Base-by-base conservation (phyloP, 2,888 invertebrate genomes). In the Synanthedon tipuliformis region DNA sequence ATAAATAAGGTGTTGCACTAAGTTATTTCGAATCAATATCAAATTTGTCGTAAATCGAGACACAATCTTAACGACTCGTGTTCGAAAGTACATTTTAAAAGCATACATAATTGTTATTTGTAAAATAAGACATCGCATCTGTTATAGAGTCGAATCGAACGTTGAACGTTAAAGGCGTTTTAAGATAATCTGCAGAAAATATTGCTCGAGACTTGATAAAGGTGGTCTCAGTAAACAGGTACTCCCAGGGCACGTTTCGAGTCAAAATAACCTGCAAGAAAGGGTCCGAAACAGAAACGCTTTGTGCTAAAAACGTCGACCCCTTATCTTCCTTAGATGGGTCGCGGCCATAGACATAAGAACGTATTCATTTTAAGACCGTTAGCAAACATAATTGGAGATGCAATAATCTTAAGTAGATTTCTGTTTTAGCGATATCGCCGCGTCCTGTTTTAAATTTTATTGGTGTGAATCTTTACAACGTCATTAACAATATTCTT, bases 291-390 rank as follows among this genome's bases (percentile, higher is more conserved):
- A 84, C 81, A 83, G 84, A 84, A 82, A 81, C 75, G 81, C 78
- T 83, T 84, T 84, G 85, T 83, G 83, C 83, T 85, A 84, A 83
- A 85, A 86, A 84, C 80, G 82, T 86, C 83, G 83, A 82, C 84
- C 82, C 74, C 80, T 82, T 85, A 85, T 86, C 85, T 81, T 64
- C 65, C 69, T 73, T 69, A 78, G 75, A 83, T 80, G 80, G 81
- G 77, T 78, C 71, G 71, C 64, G 64, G 53, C 77, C 81, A 84
- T 73, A 85, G 85, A 81, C 70, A 62, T 54, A 73, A 61, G 71
- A 79, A 78, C 57, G 63, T 67, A 62, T 45, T n/a, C 7, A 45
- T 45, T 34, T 45, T 13, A 45, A 13, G 45, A 45, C 45, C 13
- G 15, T 45, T n/a, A 45, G 12, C 15, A 45, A 45, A 34, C 34